A percentile compares a stretch with the other conserved stretches of the same genome.
Conservation (phyloP, 2,888 invertebrate species). For the Drosophila atripex region DNA sequence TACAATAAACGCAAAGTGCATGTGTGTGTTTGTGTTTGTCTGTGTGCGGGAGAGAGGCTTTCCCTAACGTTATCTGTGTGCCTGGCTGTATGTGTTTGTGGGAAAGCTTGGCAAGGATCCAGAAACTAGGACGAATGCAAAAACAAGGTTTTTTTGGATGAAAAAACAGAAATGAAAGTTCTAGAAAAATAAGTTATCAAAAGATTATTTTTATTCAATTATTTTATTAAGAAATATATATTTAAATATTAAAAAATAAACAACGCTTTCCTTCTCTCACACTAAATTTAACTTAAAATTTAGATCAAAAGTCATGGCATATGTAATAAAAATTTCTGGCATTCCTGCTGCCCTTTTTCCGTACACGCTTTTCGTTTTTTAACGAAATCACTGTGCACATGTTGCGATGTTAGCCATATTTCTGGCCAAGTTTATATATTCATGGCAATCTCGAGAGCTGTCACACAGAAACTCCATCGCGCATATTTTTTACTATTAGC, state of each 20-base stretch:
- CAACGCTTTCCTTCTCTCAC: too few relatives aligned
- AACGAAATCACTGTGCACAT: conserved; percentile 12
- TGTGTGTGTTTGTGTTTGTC: conserved; percentile 9
- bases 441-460: conserved; percentile 72
- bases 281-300: background rate
- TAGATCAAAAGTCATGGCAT: conserved; percentile 6
- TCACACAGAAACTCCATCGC: conserved; percentile 61
- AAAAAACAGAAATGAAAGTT: conserved; percentile 22
- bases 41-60: conserved; percentile 2
- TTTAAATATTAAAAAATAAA: too few relatives aligned
- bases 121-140: conserved; percentile 28
- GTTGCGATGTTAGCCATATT: conserved; percentile 14
- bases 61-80: conserved; percentile 11
- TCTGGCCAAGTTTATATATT: conserved; percentile 57
- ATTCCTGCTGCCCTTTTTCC: conserved; percentile 5
- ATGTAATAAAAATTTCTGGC: conserved; percentile 26
- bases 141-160: conserved; percentile 42
- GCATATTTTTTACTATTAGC: conserved; percentile 70
- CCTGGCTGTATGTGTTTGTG: conserved; percentile 8
- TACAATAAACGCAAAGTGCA: conserved; percentile 69
- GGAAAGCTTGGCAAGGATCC: conserved; percentile 52
- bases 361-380: background rate
- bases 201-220: background rate
- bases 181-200: background rate
- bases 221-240: background rate